A percentile compares a stretch with the other conserved stretches of the same genome.
Conservation (phyloP, 1,140 invertebrate species). For the Drosophila pallidifrons region DNA sequence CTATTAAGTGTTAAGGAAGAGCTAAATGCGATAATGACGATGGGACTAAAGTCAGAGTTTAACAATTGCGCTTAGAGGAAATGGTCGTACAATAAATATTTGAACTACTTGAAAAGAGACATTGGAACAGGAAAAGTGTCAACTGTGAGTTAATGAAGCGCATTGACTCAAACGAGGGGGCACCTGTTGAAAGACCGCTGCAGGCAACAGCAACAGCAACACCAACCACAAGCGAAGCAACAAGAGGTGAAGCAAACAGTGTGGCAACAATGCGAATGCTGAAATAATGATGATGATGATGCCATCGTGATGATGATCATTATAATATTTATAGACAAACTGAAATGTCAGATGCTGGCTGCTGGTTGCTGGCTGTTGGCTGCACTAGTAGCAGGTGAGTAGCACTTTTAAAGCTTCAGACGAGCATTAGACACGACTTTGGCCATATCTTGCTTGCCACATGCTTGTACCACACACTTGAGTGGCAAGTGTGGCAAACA, state of each 20-base stretch:
- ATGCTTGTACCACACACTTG: constrained; percentile 19
- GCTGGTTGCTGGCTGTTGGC: constrained; percentile 34
- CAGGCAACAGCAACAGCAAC: neutral
- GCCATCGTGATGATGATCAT: constrained; percentile 38
- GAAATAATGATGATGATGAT: constrained; percentile 59
- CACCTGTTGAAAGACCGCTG: constrained; percentile 61
- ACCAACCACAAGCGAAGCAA: neutral
- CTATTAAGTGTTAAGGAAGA: constrained; percentile 15
- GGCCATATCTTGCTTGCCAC: constrained; percentile 48
- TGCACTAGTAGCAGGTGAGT: constrained; percentile 58
- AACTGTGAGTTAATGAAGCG: constrained; percentile 63
- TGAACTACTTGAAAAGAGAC: constrained; percentile 33
- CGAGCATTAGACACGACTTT: constrained; percentile 39
- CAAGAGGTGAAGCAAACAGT: constrained; percentile 19
- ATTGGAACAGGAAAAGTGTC: constrained; percentile 50
- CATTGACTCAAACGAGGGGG: constrained; percentile 30
- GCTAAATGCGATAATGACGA: constrained; percentile 1
- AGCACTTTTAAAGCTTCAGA: constrained; percentile 72
- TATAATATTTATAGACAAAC: constrained; percentile 49
- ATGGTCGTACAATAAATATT: constrained; percentile 44
- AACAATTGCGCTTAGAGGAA: constrained; percentile 30
- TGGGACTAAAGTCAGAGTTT: constrained; percentile 13
- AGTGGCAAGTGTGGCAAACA: constrained; percentile 35
- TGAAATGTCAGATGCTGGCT: constrained; percentile 55
- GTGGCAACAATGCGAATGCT: constrained; percentile 60